Conservation (phyloP, 2,797 vertebrate genomes). For the Taenioides sp. region DNA sequence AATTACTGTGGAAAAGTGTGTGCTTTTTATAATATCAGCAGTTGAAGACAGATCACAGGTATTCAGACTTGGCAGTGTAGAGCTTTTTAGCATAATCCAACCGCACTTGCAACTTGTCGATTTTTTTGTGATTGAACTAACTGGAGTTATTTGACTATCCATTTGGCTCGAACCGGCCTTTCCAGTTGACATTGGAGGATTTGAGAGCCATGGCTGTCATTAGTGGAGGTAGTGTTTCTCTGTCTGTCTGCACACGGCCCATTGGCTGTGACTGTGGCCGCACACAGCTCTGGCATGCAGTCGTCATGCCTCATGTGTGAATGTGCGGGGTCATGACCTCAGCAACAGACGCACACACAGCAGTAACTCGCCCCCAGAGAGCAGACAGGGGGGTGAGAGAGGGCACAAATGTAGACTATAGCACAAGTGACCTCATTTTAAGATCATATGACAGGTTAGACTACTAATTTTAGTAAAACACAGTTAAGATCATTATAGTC, state of each 20-base stretch:
- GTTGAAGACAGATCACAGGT: no score
- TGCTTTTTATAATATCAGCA: no score
- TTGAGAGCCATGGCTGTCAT: conserved; percentile 13
- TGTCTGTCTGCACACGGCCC: conserved; percentile 44
- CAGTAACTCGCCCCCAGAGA: conserved; percentile 12
- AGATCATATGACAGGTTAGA: no score
- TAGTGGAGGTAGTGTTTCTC: conserved; percentile 8
- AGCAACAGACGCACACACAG: conserved; percentile 26
- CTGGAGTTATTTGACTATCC: background rate
- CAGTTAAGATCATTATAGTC: no score
- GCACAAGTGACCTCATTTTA: conserved; percentile 1
- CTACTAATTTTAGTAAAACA: no score
- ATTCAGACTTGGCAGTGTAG: no score
- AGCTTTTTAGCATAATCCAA: background rate
- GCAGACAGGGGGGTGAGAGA: conserved; percentile 24
- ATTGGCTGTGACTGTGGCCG: conserved; percentile 20
- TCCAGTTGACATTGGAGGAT: background rate
- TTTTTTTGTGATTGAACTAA: background rate
- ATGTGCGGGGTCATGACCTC: conserved; percentile 42
- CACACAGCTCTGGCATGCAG: conserved; percentile 38
- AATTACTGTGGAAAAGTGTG: background rate
- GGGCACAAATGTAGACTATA: conserved; percentile 13
- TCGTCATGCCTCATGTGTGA: conserved; percentile 44
- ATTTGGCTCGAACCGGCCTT: background rate
- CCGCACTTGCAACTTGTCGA: background rate